Conservation (phyloP, 2,113 vertebrate genomes). For the Dryoscopus gambensis region DNA sequence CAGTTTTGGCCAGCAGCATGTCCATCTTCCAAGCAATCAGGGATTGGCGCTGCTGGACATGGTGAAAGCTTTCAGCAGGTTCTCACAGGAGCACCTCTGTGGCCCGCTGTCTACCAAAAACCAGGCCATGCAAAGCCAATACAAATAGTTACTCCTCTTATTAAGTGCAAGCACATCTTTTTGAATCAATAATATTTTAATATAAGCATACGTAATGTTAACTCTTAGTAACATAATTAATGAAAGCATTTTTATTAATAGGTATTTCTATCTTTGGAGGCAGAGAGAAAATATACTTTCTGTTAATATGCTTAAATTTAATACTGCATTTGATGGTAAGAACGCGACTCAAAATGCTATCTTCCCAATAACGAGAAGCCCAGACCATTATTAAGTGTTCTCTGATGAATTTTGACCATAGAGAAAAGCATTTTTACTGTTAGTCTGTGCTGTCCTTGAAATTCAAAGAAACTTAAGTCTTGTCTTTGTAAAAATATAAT, state of each 20-base stretch:
- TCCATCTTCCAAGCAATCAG: background rate
- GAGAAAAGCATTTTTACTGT: background rate
- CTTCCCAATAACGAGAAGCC: background rate
- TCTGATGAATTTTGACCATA: background rate
- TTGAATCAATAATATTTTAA: slow-evolving; percentile 2
- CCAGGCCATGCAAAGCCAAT: background rate
- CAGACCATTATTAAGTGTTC: background rate
- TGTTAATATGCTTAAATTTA: background rate
- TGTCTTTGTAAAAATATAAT: background rate
- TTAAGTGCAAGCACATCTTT: background rate
- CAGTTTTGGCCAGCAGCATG: background rate
- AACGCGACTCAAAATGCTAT: background rate
- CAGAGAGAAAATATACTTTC: background rate
- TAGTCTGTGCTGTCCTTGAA: background rate
- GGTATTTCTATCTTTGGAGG: background rate
- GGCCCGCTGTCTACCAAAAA: background rate
- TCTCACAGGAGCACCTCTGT: background rate
- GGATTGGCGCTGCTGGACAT: background rate
- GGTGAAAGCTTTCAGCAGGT: background rate
- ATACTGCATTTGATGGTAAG: background rate
- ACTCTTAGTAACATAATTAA: background rate
- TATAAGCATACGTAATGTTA: background rate
- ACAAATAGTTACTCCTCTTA: background rate
- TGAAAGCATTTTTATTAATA: background rate
- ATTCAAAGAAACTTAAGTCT: background rate